Evolutionary conservation across 2,797 vertebrate genomes (phyloP).

Genomic region (Betta splendens): DNA sequence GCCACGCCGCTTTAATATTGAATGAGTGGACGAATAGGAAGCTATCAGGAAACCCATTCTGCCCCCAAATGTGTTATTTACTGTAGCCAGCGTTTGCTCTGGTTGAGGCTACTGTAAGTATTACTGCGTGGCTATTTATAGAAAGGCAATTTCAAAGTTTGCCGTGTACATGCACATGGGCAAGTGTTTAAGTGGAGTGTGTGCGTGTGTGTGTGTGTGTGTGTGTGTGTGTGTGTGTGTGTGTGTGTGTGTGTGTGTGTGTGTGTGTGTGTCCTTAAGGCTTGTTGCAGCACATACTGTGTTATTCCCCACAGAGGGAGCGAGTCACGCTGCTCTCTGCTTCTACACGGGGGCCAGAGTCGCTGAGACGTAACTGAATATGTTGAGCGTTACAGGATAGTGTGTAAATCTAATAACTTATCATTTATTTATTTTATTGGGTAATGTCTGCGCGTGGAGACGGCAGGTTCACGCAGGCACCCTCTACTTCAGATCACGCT

Average conservation of each 20-base stretch:
- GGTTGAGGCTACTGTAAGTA: constrained; percentile 62
- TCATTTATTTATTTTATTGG: constrained; percentile 19
- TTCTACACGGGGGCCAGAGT: constrained; percentile 54
- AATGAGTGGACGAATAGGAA: constrained; percentile 64
- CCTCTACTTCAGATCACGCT: constrained; percentile 22
- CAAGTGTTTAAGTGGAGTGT: constrained; percentile 38
- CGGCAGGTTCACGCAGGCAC: constrained; percentile 19
- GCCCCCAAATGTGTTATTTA: constrained; percentile 53
- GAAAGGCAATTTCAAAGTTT: constrained; percentile 72
- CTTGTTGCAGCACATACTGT: constrained; percentile 47
- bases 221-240: constrained; percentile 19
- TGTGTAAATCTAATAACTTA: constrained; percentile 36
- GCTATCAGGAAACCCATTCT: constrained; percentile 64
- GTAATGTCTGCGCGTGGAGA: constrained; percentile 2
- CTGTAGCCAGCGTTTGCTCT: constrained; percentile 41
- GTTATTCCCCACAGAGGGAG: constrained; percentile 49
- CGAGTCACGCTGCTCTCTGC: constrained; percentile 43
- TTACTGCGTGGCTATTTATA: constrained; percentile 62
- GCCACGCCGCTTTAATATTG: constrained; percentile 68
- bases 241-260: constrained; percentile 1
- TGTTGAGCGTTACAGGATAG: constrained; percentile 31
- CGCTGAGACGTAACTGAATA: constrained; percentile 59
- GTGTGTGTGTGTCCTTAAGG: constrained; percentile 38
- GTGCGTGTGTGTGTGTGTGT: constrained; percentile 4
- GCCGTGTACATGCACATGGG: constrained; percentile 37